Evolutionary conservation across 1,140 invertebrate genomes (phyloP).

Genomic region (Calephelis virginiensis): DNA sequence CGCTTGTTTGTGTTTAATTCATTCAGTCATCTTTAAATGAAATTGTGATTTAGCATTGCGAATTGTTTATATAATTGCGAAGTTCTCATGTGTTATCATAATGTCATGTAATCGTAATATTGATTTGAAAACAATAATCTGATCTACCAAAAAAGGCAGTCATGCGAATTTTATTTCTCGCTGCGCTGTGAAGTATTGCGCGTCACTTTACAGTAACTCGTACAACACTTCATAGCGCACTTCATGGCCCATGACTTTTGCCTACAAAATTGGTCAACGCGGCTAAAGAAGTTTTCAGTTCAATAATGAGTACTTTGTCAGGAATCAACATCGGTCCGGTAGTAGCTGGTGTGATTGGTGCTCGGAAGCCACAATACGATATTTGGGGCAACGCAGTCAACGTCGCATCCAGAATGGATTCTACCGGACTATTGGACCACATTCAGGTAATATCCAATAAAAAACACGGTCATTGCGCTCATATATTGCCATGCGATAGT

Average conservation of each 20-base stretch:
- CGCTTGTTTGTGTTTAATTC: too few species aligned
- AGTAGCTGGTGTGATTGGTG: constrained; percentile 97
- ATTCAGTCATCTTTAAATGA: background rate
- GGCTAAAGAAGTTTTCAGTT: constrained; percentile 13
- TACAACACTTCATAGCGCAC: too few species aligned
- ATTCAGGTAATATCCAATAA: constrained; percentile 82
- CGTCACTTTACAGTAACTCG: too few species aligned
- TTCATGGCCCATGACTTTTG: too few species aligned
- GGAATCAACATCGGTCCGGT: constrained; percentile 97
- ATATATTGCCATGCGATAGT: constrained; percentile 40
- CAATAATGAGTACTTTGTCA: constrained; percentile 47
- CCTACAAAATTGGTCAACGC: too few species aligned
- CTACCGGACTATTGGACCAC: constrained; percentile 88
- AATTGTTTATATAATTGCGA: background rate
- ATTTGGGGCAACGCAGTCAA: constrained; percentile 98
- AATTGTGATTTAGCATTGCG: constrained; percentile 23
- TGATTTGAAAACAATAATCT: too few species aligned
- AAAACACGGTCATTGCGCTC: background rate
- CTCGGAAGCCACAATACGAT: constrained; percentile 93
- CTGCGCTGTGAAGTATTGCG: too few species aligned
- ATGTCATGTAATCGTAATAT: too few species aligned
- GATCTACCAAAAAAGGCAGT: too few species aligned
- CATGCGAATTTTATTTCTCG: too few species aligned
- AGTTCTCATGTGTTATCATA: too few species aligned
- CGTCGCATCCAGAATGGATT: constrained; percentile 93